phyloP scores from a whole-genome alignment of 2,113 vertebrate species.

The Indicator maculatus region DNA sequence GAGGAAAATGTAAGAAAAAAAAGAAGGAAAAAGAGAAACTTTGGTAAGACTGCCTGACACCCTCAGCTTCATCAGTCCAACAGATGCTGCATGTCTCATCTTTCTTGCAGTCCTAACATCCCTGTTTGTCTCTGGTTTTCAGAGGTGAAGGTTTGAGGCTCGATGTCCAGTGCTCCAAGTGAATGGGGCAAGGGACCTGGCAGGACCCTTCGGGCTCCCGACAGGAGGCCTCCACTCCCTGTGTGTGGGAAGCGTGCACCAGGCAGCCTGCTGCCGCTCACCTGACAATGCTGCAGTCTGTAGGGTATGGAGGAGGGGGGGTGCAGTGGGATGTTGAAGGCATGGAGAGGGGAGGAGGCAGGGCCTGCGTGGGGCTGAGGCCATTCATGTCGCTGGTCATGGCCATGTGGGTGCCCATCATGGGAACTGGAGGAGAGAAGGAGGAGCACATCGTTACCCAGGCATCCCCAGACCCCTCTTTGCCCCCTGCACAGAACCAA shows the following conservation, averaged over 20 bases:
- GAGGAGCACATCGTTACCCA: constrained; percentile 67
- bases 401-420: constrained; percentile 96
- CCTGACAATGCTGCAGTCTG: constrained; percentile 99
- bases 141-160: not conserved
- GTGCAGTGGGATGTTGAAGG: constrained; percentile 97
- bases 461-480: rapidly evolving
- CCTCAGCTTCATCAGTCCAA: not conserved
- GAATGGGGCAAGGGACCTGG: rapidly evolving
- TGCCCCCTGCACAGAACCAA: not conserved
- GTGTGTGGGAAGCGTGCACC: rapidly evolving
- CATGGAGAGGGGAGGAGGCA: constrained; percentile 94
- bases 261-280: constrained; percentile 71
- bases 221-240: not conserved
- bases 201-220: not conserved
- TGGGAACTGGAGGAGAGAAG: constrained; percentile 87
- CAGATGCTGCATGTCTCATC: not conserved
- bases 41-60: not conserved
- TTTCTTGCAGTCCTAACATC: not conserved
- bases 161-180: not conserved
- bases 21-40: not conserved
- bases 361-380: constrained; percentile 92
- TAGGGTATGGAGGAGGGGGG: constrained; percentile 96
- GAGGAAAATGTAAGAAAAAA: not conserved
- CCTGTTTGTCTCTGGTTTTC: constrained; percentile 18
- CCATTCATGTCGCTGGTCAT: constrained; percentile 96